Evolutionary conservation across 2,113 vertebrate genomes (phyloP).

Genomic region (human (Homo sapiens)): DNA sequence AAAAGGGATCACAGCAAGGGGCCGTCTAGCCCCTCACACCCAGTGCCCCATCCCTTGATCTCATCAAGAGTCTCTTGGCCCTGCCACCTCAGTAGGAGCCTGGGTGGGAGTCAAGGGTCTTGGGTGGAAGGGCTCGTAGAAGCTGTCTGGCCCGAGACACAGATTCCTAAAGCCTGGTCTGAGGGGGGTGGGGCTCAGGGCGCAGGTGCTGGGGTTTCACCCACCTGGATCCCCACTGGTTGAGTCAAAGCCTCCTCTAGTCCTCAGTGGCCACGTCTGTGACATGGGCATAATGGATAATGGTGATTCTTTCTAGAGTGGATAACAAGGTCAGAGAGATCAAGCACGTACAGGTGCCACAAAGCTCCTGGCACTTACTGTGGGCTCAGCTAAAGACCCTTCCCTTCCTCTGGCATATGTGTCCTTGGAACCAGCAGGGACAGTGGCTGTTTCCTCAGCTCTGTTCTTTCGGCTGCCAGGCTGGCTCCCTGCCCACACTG

Average conservation of each 20-base stretch:
- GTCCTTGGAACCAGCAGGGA: background rate
- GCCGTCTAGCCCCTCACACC: background rate
- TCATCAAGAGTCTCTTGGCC: background rate
- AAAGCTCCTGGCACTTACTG: background rate
- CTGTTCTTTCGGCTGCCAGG: background rate
- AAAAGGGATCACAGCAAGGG: background rate
- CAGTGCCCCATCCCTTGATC: background rate
- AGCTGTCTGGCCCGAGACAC: background rate
- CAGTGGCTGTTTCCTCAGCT: background rate
- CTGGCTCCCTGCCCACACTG: slow-evolving; percentile 56
- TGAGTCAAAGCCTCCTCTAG: background rate
- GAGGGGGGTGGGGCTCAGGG: background rate
- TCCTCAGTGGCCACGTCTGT: background rate
- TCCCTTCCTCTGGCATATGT: background rate
- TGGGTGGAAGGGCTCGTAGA: background rate
- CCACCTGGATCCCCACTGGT: background rate
- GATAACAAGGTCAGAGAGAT: background rate
- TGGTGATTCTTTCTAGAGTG: background rate
- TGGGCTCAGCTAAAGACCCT: background rate
- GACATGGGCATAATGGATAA: background rate
- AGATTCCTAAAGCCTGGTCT: background rate
- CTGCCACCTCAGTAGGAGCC: background rate
- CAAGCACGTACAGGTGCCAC: no score
- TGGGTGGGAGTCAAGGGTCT: background rate
- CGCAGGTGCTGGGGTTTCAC: background rate